phyloP scores from a whole-genome alignment of 2,888 invertebrate species.

The Archaeoteleia sp. region DNA sequence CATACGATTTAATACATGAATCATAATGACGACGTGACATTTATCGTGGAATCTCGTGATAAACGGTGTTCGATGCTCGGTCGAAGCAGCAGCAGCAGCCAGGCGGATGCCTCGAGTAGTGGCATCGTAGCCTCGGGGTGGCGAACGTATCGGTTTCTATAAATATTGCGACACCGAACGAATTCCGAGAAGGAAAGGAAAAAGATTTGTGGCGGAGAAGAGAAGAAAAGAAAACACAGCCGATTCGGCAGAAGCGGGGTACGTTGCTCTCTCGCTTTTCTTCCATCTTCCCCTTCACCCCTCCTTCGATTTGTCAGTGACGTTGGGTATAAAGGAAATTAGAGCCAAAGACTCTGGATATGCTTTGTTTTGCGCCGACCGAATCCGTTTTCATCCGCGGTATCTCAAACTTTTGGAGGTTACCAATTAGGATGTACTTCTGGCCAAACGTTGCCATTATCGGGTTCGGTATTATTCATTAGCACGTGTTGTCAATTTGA shows the following conservation, averaged over 20 bases:
- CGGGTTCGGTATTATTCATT: too few relatives aligned
- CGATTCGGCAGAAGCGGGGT: conserved; percentile 46
- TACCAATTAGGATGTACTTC: too few relatives aligned
- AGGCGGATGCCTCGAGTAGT: conserved; percentile 30
- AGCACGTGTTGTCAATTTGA: too few relatives aligned
- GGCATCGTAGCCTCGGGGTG: conserved; percentile 28
- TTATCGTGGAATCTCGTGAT: conserved; percentile 36
- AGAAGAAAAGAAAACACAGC: conserved; percentile 59
- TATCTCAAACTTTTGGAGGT: too few relatives aligned
- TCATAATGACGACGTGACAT: conserved; percentile 44
- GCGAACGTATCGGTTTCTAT: conserved; percentile 59
- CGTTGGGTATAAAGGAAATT: conserved; percentile 29
- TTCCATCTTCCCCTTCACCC: conserved; percentile 20
- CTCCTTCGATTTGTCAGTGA: conserved; percentile 39
- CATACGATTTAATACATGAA: conserved; percentile 39
- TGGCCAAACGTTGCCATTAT: too few relatives aligned
- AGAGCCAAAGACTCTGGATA: conserved; percentile 36
- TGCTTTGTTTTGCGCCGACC: too few relatives aligned
- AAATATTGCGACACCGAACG: conserved; percentile 61
- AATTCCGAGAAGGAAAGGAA: conserved; percentile 57
- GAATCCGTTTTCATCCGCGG: too few relatives aligned
- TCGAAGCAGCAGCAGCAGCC: conserved; percentile 25
- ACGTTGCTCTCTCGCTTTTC: conserved; percentile 45
- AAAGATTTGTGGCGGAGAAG: conserved; percentile 45
- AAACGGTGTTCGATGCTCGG: conserved; percentile 33